A percentile compares a stretch with the other conserved stretches of the same genome.
Evolutionary conservation across 2,797 vertebrate species (phyloP).

Genomic region (Takifugu rubripes): DNA sequence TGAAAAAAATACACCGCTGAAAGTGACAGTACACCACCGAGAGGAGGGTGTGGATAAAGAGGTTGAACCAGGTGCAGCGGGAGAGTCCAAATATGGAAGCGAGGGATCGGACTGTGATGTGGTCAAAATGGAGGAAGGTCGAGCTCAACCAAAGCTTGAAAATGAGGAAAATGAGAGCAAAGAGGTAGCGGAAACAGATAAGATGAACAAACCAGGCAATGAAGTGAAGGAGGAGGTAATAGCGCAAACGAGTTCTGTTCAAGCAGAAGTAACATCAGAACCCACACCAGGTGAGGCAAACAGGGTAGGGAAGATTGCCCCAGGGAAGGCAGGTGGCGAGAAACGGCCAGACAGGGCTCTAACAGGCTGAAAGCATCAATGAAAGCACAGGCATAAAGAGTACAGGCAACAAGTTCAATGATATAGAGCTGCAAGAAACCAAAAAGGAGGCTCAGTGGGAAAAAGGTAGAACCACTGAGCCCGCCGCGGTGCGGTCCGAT

Average conservation of each 20-base stretch:
- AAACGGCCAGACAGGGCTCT: slow-evolving; percentile 4
- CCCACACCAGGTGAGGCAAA: slow-evolving; percentile 2
- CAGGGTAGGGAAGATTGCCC: slow-evolving; percentile 13
- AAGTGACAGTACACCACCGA: slow-evolving; percentile 58
- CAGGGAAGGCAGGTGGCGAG: slow-evolving; percentile 2
- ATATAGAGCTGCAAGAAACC: slow-evolving; percentile 46
- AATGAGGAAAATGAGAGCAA: slow-evolving; percentile 18
- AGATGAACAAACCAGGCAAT: slow-evolving; percentile 15
- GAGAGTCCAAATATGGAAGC: slow-evolving; percentile 28
- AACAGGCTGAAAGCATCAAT: neutral
- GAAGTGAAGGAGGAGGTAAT: slow-evolving; percentile 13
- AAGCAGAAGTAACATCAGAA: slow-evolving; percentile 16
- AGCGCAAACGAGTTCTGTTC: neutral
- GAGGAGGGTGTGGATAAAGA: slow-evolving; percentile 32
- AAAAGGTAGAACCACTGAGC: slow-evolving; percentile 35
- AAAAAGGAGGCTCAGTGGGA: slow-evolving; percentile 28
- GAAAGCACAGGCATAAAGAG: slow-evolving; percentile 24
- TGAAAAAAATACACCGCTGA: slow-evolving; percentile 34
- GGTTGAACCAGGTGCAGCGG: slow-evolving; percentile 9
- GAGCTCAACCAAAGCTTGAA: slow-evolving; percentile 21
- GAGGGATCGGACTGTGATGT: slow-evolving; percentile 44
- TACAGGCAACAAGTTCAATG: slow-evolving; percentile 24
- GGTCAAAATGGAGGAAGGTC: slow-evolving; percentile 69
- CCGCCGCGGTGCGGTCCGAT: slow-evolving; percentile 21
- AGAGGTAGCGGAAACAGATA: slow-evolving; percentile 25